Conservation (phyloP, 2,113 vertebrate species). For the Alosa alosa region DNA sequence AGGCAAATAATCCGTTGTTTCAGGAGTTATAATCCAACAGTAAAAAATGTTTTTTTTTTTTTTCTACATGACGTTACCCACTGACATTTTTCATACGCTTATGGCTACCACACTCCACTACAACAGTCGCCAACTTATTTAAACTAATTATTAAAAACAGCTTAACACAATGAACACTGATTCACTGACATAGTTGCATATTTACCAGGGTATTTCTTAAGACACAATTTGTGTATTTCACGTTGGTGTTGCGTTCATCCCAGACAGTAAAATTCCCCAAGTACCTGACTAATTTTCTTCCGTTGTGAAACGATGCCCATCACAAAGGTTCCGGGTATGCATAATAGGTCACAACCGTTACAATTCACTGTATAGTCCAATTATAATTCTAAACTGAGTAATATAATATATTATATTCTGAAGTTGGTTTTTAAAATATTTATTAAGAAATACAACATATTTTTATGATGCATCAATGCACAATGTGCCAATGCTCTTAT, state of each 20-base stretch:
- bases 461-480: not conserved
- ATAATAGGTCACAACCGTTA: not conserved
- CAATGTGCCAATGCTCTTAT: not conserved
- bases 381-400: not conserved
- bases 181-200: not conserved
- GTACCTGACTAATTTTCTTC: not conserved
- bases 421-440: not conserved
- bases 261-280: not conserved
- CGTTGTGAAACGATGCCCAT: not conserved
- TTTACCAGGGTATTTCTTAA: not conserved
- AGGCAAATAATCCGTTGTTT: too few relatives aligned
- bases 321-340: not conserved
- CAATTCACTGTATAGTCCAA: not conserved
- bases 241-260: not conserved
- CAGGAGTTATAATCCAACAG: too few relatives aligned
- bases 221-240: not conserved
- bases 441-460: not conserved
- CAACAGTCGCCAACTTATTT: not conserved
- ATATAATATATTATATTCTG: not conserved
- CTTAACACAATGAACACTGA: not conserved
- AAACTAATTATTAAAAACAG: not conserved
- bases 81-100: not conserved
- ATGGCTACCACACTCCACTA: not conserved
- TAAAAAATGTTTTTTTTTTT: too few relatives aligned
- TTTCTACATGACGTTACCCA: too few relatives aligned